A percentile compares a stretch with the other conserved stretches of the same genome.
These are phyloP conservation scores for Troides helena DNA, from an alignment of 2,888 invertebrate genomes.

Conservation along the genomic window DNA sequence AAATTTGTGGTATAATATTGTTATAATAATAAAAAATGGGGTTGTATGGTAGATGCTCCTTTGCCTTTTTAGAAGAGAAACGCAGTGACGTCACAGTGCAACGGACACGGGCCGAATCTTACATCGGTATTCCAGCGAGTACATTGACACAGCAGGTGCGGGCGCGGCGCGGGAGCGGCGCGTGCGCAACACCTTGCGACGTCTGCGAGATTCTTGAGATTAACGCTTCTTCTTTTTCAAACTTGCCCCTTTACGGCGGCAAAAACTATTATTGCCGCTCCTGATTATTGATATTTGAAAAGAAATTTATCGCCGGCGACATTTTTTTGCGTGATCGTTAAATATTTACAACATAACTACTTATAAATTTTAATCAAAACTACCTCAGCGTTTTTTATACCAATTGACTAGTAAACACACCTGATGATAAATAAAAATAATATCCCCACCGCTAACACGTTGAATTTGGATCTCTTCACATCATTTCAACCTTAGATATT, in stretches of 20 bases:
- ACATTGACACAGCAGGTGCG: slow-evolving; percentile 55
- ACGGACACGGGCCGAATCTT: slow-evolving; percentile 32
- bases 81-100: not conserved
- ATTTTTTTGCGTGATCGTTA: not conserved
- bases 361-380: too few relatives aligned
- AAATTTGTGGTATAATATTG: too few relatives aligned
- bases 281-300: slow-evolving; percentile 11
- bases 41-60: not conserved
- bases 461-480: too few relatives aligned
- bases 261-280: slow-evolving; percentile 12
- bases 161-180: slow-evolving; percentile 44
- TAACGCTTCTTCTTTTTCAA: slow-evolving; percentile 31
- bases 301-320: not conserved
- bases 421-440: too few relatives aligned
- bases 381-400: too few relatives aligned
- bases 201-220: slow-evolving; percentile 36
- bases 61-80: not conserved
- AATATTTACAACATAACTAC: too few relatives aligned
- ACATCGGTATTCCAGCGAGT: slow-evolving; percentile 33
- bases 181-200: slow-evolving; percentile 45
- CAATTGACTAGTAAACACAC: too few relatives aligned
- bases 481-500: too few relatives aligned
- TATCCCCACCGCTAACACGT: too few relatives aligned
- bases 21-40: not conserved
- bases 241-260: not conserved